Evolutionary conservation across 2,113 vertebrate genomes (phyloP).

Genomic region (Chloropsis hardwickii): DNA sequence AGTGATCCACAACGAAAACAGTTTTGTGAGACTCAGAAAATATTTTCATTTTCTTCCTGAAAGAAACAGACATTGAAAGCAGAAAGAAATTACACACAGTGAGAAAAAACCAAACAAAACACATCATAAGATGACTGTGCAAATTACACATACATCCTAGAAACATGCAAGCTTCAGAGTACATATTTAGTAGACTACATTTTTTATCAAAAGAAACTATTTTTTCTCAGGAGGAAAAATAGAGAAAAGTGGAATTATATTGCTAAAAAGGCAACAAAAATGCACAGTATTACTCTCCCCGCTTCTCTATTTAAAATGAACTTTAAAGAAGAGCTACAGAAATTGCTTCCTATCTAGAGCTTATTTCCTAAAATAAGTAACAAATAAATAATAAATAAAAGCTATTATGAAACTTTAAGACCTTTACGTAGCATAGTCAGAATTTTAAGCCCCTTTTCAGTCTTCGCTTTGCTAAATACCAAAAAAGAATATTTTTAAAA

Average conservation of each 20-base stretch:
- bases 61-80: background rate
- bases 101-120: background rate
- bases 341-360: background rate
- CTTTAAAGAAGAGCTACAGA: background rate
- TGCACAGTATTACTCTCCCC: background rate
- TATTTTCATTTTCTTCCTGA: slow-evolving; percentile 85
- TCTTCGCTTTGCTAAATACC: background rate
- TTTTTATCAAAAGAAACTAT: background rate
- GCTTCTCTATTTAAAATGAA: background rate
- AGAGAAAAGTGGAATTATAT: background rate
- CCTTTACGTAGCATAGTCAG: background rate
- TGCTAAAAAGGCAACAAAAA: background rate
- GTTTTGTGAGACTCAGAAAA: slow-evolving; percentile 98
- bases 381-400: background rate
- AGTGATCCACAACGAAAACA: slow-evolving; percentile 97
- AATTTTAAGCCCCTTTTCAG: background rate
- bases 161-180: background rate
- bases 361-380: background rate
- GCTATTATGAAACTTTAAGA: background rate
- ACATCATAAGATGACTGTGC: no score
- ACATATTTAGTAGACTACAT: background rate
- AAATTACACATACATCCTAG: background rate
- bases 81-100: background rate
- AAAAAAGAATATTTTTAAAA: background rate
- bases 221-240: background rate